Percentiles rank a stretch among this genome's conserved stretches.
phyloP scores from a whole-genome alignment of 1,140 invertebrate species.

The Drosophila albomicans region DNA sequence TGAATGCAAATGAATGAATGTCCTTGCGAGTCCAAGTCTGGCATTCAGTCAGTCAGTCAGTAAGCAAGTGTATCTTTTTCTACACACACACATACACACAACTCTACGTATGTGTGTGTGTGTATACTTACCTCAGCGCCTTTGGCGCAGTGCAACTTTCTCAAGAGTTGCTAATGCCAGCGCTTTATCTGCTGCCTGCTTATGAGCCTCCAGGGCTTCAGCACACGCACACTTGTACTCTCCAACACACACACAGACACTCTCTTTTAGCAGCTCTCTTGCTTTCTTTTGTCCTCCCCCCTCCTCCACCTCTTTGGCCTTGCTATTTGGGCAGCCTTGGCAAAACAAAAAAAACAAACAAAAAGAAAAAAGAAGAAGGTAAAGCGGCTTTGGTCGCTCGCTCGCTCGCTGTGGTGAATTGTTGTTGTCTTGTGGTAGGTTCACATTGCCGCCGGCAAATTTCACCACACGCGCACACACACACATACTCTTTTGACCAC shows the following conservation, averaged over 20 bases:
- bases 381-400: slow-evolving; percentile 1
- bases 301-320: slow-evolving; percentile 53
- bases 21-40: slow-evolving; percentile 33
- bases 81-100: neutral
- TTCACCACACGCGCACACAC: slow-evolving; percentile 57
- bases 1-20: slow-evolving; percentile 67
- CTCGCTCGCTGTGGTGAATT: slow-evolving; percentile 10
- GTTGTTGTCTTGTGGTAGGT: slow-evolving; percentile 31
- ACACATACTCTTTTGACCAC: slow-evolving; percentile 15
- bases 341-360: neutral
- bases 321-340: slow-evolving; percentile 62
- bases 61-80: neutral
- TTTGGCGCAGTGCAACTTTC: slow-evolving; percentile 68
- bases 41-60: neutral
- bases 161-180: slow-evolving; percentile 71
- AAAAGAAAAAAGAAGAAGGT: neutral
- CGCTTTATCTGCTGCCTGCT: slow-evolving; percentile 70
- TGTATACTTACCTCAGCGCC: slow-evolving; percentile 38
- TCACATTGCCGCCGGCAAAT: slow-evolving; percentile 60
- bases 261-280: neutral
- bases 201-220: slow-evolving; percentile 71
- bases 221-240: neutral
- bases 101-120: slow-evolving; percentile 10
- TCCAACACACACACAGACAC: neutral
- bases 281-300: neutral